These are phyloP conservation scores for Morpho helenor DNA, from an alignment of 2,888 invertebrate genomes.

Conservation along the genomic window DNA sequence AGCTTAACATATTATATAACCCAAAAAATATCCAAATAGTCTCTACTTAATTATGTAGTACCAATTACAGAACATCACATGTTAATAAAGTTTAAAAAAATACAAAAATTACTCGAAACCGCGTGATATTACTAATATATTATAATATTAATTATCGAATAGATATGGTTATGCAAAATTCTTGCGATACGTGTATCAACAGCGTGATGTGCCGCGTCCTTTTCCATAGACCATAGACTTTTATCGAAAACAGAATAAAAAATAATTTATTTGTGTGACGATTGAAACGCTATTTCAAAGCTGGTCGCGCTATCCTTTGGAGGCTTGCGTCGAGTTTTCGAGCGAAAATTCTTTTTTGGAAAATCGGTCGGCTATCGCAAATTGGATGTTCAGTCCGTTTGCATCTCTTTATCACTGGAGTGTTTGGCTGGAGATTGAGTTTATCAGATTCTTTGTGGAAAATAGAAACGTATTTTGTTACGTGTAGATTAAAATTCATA, in stretches of 20 bases:
- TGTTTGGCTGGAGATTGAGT: slow-evolving; percentile 24
- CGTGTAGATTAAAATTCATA: slow-evolving; percentile 24
- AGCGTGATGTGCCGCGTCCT: not conserved
- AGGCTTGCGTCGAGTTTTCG: slow-evolving; percentile 14
- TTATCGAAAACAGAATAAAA: not conserved
- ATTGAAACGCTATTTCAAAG: not conserved
- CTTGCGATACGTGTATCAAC: not conserved
- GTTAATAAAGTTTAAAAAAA: too few species aligned
- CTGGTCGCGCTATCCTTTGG: slow-evolving; percentile 6
- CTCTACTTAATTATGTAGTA: too few species aligned
- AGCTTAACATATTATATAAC: too few species aligned
- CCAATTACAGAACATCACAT: too few species aligned
- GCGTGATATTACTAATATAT: too few species aligned
- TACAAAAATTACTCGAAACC: too few species aligned
- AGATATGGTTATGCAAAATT: not conserved
- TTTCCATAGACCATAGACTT: not conserved
- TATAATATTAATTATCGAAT: not conserved
- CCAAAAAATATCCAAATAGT: too few species aligned
- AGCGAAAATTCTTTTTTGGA: slow-evolving; percentile 28
- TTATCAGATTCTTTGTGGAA: slow-evolving; percentile 9
- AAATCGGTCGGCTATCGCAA: slow-evolving; percentile 24
- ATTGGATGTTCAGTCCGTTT: slow-evolving; percentile 30
- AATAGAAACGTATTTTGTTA: slow-evolving; percentile 21
- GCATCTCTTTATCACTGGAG: slow-evolving; percentile 28
- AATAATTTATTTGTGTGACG: not conserved